phyloP scores from a whole-genome alignment of 37 sponge, comb jelly and placozoan genomes.

The Chondrosia reniformis region DNA sequence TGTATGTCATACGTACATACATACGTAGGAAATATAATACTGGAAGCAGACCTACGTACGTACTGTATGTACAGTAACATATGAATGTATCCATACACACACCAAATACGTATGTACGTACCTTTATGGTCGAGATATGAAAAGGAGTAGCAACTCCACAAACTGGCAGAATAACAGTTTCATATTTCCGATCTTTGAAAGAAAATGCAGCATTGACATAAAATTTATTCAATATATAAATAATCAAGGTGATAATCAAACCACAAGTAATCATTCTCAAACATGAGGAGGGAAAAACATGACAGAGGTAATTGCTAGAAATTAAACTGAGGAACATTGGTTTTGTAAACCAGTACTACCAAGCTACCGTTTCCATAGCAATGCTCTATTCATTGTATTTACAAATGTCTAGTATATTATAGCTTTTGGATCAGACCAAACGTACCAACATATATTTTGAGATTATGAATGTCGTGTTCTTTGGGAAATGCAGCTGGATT shows the following conservation, averaged over 20 bases:
- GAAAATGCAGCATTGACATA: background rate
- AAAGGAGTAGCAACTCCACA: conserved; percentile 86
- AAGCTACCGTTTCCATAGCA: too few species aligned
- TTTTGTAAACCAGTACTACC: too few species aligned
- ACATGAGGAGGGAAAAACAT: background rate
- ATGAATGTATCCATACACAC: background rate
- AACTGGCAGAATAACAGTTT: conserved; percentile 85
- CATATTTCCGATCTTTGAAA: conserved; percentile 73
- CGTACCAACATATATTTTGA: conserved; percentile 83
- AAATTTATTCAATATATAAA: background rate
- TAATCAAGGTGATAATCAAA: background rate
- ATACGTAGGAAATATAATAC: background rate
- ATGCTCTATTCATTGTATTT: conserved; percentile 5
- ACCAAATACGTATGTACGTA: background rate
- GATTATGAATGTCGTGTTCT: conserved; percentile 83
- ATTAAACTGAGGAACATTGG: conserved; percentile 28
- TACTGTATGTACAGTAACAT: background rate
- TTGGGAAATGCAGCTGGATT: conserved; percentile 77
- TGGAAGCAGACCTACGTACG: background rate
- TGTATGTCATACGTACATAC: too few species aligned
- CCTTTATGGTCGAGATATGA: conserved; percentile 95
- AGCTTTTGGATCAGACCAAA: too few species aligned
- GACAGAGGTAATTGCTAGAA: background rate
- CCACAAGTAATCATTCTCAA: too few species aligned
- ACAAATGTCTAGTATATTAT: too few species aligned